These are phyloP conservation scores for Porites lutea DNA, from an alignment of 64 coral and sea anemone genomes.

Conservation along the genomic window DNA sequence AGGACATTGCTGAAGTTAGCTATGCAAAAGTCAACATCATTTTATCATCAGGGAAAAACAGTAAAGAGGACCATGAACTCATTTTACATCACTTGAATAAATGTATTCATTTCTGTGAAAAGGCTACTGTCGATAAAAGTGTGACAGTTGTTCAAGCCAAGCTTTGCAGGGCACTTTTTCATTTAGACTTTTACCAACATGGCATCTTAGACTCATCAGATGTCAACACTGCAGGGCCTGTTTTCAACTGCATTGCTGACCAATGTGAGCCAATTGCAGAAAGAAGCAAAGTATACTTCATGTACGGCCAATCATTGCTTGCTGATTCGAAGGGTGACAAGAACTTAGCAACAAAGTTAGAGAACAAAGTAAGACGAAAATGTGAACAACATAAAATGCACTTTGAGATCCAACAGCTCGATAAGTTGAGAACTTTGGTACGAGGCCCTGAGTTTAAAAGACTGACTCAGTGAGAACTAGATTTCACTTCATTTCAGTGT, in stretches of 20 bases:
- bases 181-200: conserved; percentile 54
- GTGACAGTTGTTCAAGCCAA: conserved; percentile 26
- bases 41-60: conserved; percentile 37
- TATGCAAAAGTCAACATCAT: conserved; percentile 49
- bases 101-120: conserved; percentile 35
- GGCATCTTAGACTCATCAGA: conserved; percentile 44
- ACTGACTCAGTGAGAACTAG: no score
- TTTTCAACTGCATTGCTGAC: neutral
- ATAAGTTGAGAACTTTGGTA: conserved; percentile 4
- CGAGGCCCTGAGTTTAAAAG: neutral
- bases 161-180: conserved; percentile 32
- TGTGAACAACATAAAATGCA: neutral
- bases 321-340: conserved; percentile 8
- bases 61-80: neutral
- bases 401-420: conserved; percentile 39
- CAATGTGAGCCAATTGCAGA: neutral
- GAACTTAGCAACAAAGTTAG: neutral
- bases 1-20: conserved; percentile 45
- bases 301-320: conserved; percentile 11
- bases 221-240: conserved; percentile 26
- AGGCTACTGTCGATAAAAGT: conserved; percentile 58
- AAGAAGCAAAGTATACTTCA: conserved; percentile 46
- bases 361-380: conserved; percentile 33
- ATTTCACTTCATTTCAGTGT: no score
- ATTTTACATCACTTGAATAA: conserved; percentile 32